Base-by-base conservation (phyloP, 1,140 invertebrate genomes). In the Wasmannia auropunctata region DNA sequence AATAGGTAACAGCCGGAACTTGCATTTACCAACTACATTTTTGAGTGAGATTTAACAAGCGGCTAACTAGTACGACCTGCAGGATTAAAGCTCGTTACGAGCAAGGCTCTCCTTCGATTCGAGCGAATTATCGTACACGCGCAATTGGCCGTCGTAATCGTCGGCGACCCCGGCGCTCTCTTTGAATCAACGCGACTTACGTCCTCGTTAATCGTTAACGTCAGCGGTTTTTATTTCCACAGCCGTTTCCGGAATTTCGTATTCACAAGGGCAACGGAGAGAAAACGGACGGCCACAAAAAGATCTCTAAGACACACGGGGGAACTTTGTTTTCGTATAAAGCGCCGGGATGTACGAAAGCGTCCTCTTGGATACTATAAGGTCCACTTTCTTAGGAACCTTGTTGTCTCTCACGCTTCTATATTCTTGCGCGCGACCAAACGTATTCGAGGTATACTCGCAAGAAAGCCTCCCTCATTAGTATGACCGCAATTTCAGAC, bases 401-500 rank as follows among this genome's bases (percentile, higher is more conserved):
- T 51, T 25, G 62, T 58, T 40, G 62, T 28, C 43, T 67, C 14
- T 14, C 10, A 28, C 40, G 43, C 14, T 51, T 65, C 60, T 67
- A 79, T 67, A 79, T 65, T 67, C 43, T 69, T 67, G 31, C 7
- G 31, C 7, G 19, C 16, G 31, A 25, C 22, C 19, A 25, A 77
- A 40, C 60, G 34, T 31, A 58, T 75, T 74, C 51, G 28, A 65
- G 40, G 4, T 6, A 65, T 67, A n/a, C n/a, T 67, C n/a, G 16
- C 76, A 80, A 80, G 62, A 80, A 79, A 80, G 22, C 14, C 43
- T 51, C 19, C 43, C 65, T 69, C 62, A 80, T 80, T 80, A 80
- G 76, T 80, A 51, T 80, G 62, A 69, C 76, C 76, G 62, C 62
- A 80, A 80, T 69, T 69, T 67, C 14, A 80, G n/a, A 60, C 22